Evolutionary conservation across 2,113 vertebrate genomes (phyloP).

Genomic region (Grallaria varia): DNA sequence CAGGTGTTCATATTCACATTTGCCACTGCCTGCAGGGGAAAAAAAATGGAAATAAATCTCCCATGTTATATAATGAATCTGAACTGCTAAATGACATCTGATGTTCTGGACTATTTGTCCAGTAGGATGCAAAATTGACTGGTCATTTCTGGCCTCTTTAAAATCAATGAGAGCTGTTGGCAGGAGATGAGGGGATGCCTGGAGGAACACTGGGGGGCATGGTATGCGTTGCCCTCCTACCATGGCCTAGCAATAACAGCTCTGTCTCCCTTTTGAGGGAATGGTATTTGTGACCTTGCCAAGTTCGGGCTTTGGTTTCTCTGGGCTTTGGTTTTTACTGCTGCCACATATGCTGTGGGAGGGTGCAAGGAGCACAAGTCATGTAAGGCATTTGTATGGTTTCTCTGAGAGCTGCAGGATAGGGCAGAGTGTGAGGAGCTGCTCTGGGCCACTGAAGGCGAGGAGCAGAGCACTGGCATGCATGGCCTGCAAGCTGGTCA

Average conservation of each 20-base stretch:
- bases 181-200: not conserved
- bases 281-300: not conserved
- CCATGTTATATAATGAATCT: not conserved
- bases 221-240: not conserved
- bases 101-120: not conserved
- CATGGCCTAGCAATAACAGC: rapidly evolving
- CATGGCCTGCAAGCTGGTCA: not conserved
- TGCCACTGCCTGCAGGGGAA: not conserved
- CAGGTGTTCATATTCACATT: rapidly evolving
- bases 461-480: not conserved
- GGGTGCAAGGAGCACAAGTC: not conserved
- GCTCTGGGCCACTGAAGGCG: no score
- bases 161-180: not conserved
- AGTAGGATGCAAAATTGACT: not conserved
- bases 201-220: not conserved
- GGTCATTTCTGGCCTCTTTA: not conserved
- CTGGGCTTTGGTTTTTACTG: not conserved
- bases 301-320: not conserved
- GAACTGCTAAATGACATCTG: not conserved
- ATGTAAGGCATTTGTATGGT: not conserved
- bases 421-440: not conserved
- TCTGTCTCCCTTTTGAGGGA: not conserved
- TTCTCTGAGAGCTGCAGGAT: not conserved
- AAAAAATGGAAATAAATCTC: not conserved
- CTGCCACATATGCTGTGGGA: rapidly evolving